phyloP scores from a whole-genome alignment of 2,888 invertebrate genomes.

The Colletes collaris region DNA sequence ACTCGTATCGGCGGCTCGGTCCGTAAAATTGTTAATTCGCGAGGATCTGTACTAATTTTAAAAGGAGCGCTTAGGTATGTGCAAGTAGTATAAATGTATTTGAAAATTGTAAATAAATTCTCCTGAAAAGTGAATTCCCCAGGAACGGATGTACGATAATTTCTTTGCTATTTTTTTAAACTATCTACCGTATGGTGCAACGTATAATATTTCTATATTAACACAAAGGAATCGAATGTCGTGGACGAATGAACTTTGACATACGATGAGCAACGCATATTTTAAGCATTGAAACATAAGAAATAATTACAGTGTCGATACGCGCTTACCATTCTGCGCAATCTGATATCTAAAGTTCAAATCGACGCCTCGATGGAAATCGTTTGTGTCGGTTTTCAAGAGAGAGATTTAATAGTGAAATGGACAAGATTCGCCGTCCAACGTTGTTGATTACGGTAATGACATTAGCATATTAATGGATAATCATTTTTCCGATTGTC shows the following conservation, averaged over 20 bases:
- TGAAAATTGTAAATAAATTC: too few species aligned
- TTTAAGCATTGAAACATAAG: constrained; percentile 44
- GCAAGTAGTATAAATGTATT: too few species aligned
- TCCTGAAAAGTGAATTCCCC: too few species aligned
- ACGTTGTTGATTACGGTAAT: constrained; percentile 21
- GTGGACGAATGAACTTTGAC: constrained; percentile 55
- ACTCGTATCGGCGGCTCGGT: too few species aligned
- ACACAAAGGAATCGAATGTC: constrained; percentile 34
- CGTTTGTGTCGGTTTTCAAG: constrained; percentile 24
- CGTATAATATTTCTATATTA: neutral
- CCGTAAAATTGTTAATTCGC: neutral
- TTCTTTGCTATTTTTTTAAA: neutral
- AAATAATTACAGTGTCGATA: constrained; percentile 56
- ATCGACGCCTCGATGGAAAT: constrained; percentile 50
- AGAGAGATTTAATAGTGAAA: constrained; percentile 28
- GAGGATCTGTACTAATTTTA: neutral
- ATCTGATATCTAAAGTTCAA: constrained; percentile 59
- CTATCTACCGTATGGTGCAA: neutral
- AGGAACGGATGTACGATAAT: too few species aligned
- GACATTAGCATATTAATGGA: constrained; percentile 55
- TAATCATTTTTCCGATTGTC: constrained; percentile 11
- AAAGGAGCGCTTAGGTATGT: too few species aligned
- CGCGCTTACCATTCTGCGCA: constrained; percentile 50
- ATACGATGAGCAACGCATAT: constrained; percentile 50
- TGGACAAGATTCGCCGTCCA: constrained; percentile 25